These are phyloP conservation scores for Trichomycterus rosablanca DNA, from an alignment of 2,113 vertebrate species.

Conservation along the genomic window DNA sequence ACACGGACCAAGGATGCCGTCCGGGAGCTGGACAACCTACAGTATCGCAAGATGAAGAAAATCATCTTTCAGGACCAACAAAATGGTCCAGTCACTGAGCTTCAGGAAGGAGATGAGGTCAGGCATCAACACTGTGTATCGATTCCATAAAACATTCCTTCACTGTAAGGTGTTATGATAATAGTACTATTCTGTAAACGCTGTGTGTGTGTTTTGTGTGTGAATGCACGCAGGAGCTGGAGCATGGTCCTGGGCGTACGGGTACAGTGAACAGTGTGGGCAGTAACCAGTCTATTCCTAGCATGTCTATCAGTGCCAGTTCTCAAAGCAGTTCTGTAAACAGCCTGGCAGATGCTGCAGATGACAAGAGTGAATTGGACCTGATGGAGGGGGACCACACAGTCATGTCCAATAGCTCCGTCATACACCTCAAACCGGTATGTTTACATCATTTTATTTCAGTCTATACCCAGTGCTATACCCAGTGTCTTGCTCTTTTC, in stretches of 20 bases:
- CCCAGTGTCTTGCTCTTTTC: too few relatives aligned
- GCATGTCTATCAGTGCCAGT: slow-evolving; percentile 98
- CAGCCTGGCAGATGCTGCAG: slow-evolving; percentile 89
- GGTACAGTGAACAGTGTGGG: slow-evolving; percentile 98
- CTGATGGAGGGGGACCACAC: slow-evolving; percentile 95
- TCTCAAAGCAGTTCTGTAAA: slow-evolving; percentile 99
- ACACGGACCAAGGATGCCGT: slow-evolving; percentile 76
- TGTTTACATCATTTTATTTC: slow-evolving; percentile 41
- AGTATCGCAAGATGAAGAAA: slow-evolving; percentile 94
- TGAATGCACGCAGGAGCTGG: slow-evolving; percentile 75
- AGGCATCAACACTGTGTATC: background rate
- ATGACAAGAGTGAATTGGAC: slow-evolving; percentile 93
- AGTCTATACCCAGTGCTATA: too few relatives aligned
- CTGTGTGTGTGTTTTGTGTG: background rate
- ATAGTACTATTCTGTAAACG: too few relatives aligned
- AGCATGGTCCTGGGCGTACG: slow-evolving; percentile 82
- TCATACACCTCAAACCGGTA: slow-evolving; percentile 93
- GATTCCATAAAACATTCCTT: background rate
- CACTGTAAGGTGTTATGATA: too few relatives aligned
- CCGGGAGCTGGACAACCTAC: slow-evolving; percentile 85
- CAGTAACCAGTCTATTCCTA: slow-evolving; percentile 98
- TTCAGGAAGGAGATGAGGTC: slow-evolving; percentile 83
- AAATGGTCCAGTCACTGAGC: slow-evolving; percentile 80
- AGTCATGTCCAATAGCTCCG: slow-evolving; percentile 97
- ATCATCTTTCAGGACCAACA: slow-evolving; percentile 86